A percentile compares a stretch with the other conserved stretches of the same genome.
Conservation (phyloP, 2,113 vertebrate genomes). For the Boleophthalmus pectinirostris region DNA sequence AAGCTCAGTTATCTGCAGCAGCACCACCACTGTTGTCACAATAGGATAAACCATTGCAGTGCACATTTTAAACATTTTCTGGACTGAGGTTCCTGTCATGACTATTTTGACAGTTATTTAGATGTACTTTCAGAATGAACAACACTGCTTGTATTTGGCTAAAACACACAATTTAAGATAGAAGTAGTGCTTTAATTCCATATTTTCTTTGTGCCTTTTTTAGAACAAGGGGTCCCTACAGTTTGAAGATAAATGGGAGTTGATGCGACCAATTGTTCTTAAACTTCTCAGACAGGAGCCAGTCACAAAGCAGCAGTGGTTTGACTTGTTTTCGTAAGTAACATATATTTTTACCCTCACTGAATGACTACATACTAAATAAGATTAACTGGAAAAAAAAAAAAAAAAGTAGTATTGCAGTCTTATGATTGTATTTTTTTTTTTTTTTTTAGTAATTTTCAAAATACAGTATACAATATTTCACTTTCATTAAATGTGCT, state of each 20-base stretch:
- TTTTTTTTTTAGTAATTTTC: no score
- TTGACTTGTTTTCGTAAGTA: slow-evolving; percentile 97
- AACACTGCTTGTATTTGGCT: neutral
- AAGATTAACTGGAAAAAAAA: neutral
- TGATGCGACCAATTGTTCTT: slow-evolving; percentile 96
- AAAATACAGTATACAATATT: no score
- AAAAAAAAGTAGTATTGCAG: neutral
- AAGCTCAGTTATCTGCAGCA: neutral
- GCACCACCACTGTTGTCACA: neutral
- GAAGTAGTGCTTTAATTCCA: neutral
- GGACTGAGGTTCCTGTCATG: neutral
- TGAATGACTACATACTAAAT: neutral
- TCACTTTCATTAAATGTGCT: no score
- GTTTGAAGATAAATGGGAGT: slow-evolving; percentile 99
- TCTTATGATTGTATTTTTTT: neutral
- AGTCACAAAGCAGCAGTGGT: slow-evolving; percentile 98
- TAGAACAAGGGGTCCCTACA: slow-evolving; percentile 98
- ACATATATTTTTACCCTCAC: neutral
- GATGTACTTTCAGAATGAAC: neutral
- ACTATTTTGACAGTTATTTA: neutral
- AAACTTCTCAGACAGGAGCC: slow-evolving; percentile 97
- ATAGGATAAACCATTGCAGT: neutral
- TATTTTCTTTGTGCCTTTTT: slow-evolving; percentile 5
- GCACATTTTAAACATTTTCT: neutral
- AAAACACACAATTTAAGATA: neutral